These are phyloP conservation scores for Mustelus asterias DNA, from an alignment of 2,113 vertebrate genomes.

Conservation along the genomic window DNA sequence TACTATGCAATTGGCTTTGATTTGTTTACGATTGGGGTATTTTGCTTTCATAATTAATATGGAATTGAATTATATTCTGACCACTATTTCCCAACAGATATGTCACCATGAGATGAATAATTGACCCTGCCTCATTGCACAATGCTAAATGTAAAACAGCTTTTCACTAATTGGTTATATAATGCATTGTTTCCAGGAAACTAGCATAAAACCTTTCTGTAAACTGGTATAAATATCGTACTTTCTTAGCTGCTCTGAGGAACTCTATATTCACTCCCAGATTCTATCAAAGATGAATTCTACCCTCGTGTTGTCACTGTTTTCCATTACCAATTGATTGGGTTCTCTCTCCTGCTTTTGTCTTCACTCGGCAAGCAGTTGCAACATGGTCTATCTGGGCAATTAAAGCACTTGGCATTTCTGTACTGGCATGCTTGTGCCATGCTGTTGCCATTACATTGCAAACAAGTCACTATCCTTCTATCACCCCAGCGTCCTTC, in stretches of 20 bases:
- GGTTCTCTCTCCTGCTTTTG: not conserved
- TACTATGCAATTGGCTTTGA: not conserved
- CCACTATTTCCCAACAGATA: not conserved
- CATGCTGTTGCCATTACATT: not conserved
- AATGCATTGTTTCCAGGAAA: not conserved
- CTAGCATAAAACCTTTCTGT: not conserved
- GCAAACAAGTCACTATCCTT: not conserved
- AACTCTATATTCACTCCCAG: not conserved
- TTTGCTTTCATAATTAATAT: not conserved
- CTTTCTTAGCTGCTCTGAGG: not conserved
- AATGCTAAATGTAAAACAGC: not conserved
- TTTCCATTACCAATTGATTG: not conserved
- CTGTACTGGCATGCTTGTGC: too few relatives aligned
- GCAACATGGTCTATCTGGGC: not conserved
- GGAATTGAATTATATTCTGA: not conserved
- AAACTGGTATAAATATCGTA: not conserved
- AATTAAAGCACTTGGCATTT: not conserved
- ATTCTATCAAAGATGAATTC: too few relatives aligned
- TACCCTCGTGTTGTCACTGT: not conserved
- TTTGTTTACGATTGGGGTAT: not conserved
- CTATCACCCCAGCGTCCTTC: not conserved
- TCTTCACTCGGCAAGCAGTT: not conserved
- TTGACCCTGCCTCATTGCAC: not conserved
- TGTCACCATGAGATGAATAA: not conserved
- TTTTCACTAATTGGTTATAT: not conserved